Evolutionary conservation across 2,113 vertebrate genomes (phyloP).

Genomic region (Corvus cornix): DNA sequence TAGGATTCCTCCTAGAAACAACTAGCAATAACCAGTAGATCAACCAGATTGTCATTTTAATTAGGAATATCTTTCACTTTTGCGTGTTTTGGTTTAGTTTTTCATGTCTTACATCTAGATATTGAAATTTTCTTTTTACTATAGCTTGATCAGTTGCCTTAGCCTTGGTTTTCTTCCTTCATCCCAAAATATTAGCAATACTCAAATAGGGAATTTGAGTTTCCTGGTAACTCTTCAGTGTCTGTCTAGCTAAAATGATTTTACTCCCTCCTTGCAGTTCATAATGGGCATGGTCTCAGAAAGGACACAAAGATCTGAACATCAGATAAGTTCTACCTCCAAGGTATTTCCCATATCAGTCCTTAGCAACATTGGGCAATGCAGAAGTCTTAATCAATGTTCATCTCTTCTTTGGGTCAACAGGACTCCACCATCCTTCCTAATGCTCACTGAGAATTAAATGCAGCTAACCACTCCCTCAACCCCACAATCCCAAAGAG

Average conservation of each 20-base stretch:
- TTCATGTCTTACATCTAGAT: neutral
- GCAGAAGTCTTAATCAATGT: neutral
- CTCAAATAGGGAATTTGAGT: neutral
- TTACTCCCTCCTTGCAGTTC: neutral
- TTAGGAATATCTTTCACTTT: neutral
- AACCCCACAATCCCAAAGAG: neutral
- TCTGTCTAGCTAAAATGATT: neutral
- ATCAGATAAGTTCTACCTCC: neutral
- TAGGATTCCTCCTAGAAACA: neutral
- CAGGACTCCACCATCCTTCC: neutral
- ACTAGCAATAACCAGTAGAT: neutral
- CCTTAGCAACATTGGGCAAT: neutral
- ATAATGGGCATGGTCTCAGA: neutral
- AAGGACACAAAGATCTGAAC: neutral
- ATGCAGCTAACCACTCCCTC: neutral
- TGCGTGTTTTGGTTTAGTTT: neutral
- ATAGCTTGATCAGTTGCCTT: neutral
- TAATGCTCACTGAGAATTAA: neutral
- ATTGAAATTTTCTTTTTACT: neutral
- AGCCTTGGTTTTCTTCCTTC: neutral
- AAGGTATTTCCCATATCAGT: neutral
- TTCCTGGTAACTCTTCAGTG: neutral
- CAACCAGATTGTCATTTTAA: neutral
- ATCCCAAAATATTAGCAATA: neutral
- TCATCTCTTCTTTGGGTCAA: neutral